Base-by-base conservation (phyloP, 2,888 invertebrate genomes). In the Andrena hattorfiana region DNA sequence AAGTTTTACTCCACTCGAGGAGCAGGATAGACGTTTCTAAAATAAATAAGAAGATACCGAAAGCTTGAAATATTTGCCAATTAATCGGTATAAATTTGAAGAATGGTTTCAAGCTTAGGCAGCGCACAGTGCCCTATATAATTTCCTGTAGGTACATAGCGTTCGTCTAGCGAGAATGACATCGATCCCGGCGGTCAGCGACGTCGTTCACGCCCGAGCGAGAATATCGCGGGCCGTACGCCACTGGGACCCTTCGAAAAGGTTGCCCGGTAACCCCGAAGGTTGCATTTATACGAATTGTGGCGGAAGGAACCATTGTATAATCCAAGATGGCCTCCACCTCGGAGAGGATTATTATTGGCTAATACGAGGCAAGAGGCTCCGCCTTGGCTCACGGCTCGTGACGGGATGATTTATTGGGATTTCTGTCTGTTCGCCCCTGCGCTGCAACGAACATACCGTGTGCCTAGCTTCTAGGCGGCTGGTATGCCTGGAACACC, bases 361-460 rank as follows among this genome's bases (percentile, higher is more conserved):
- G 95, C 95, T 95, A 95, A 95, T 94, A 94, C 94, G 94, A 94
- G 94, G 94, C 94, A 94, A 94, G 94, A 94, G 93, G 95, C 95
- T 94, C 95, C 95, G 95, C 95, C 95, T 95, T 94, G 94, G 94
- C 94, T 94, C 93, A 93, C 94, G 94, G 94, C 94, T 94, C 94
- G 95, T 95, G 95, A 95, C 95, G 94, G 94, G 94, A 95, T 95
- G 95, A 95, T 95, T 94, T 94, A 95, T 95, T 94, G 94, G 94
- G 94, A 94, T 94, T 94, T 94, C 94, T 94, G 94, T 94, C 93
- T 94, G 93, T 92, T 93, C 93, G 93, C 93, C 93, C 94, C 92
- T 93, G 91, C 93, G 92, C 89, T 90, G 91, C 91, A 92, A 90
- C 90, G 91, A 93, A 90, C 92, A 89, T 90, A 87, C 90, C 91